These are phyloP conservation scores for Drosophila paulistorum DNA, from an alignment of 1,140 invertebrate species.

Conservation along the genomic window DNA sequence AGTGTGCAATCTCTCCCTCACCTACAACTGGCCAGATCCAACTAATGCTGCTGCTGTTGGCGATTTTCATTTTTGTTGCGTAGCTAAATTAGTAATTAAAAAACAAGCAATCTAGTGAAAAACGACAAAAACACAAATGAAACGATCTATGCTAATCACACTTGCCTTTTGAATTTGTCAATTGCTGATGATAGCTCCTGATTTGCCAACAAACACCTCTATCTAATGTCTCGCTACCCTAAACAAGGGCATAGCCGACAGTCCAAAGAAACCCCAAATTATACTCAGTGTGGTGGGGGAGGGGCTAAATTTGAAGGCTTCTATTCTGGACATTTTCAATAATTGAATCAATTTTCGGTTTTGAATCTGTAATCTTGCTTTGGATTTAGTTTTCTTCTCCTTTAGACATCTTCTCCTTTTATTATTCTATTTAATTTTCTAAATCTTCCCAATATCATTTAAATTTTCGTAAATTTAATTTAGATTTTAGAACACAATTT, in stretches of 20 bases:
- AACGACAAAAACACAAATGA: slow-evolving; percentile 34
- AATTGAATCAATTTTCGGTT: neutral
- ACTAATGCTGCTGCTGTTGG: slow-evolving; percentile 25
- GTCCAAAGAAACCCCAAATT: no score
- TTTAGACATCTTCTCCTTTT: no score
- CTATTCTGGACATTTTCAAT: no score
- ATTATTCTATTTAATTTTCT: neutral
- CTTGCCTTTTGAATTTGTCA: slow-evolving; percentile 22
- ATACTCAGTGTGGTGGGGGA: no score
- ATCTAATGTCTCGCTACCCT: slow-evolving; percentile 14
- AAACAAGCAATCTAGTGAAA: slow-evolving; percentile 23
- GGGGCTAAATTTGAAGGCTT: no score
- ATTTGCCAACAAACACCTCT: slow-evolving; percentile 25
- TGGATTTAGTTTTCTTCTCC: neutral
- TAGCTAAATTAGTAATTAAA: slow-evolving; percentile 49
- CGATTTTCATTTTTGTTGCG: slow-evolving; percentile 1
- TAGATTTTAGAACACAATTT: no score
- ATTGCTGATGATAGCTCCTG: slow-evolving; percentile 50
- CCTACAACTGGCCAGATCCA: neutral
- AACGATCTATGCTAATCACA: slow-evolving; percentile 49
- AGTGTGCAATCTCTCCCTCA: slow-evolving; percentile 42
- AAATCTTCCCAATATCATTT: no score
- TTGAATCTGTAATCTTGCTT: neutral
- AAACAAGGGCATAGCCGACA: slow-evolving; percentile 1
- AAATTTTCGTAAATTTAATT: no score